These are phyloP conservation scores for Cryptotermes secundus DNA, from an alignment of 1,140 invertebrate species.

Conservation along the genomic window DNA sequence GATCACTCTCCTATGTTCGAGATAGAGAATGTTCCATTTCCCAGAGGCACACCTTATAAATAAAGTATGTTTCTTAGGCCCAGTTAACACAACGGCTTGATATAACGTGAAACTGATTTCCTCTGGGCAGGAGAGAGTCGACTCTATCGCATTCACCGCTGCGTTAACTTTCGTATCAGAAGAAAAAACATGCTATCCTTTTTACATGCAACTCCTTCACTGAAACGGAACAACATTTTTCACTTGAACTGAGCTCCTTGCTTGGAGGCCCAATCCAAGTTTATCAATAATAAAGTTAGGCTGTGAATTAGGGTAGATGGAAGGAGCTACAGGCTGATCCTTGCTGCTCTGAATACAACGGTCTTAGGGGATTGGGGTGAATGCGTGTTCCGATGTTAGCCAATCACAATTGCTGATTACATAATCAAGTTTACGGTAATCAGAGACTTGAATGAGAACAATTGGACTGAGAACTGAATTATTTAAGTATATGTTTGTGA, in stretches of 20 bases:
- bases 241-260: not conserved
- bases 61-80: not conserved
- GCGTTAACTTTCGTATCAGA: not conserved
- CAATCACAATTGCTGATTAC: not conserved
- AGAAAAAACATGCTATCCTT: not conserved
- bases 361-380: not conserved
- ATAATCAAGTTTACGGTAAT: conserved; percentile 12
- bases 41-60: not conserved
- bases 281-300: not conserved
- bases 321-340: not conserved
- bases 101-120: not conserved
- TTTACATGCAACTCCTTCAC: not conserved
- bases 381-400: not conserved
- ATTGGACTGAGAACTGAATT: conserved; percentile 9
- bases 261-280: not conserved
- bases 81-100: not conserved
- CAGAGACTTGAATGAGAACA: not conserved
- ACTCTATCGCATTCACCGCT: not conserved
- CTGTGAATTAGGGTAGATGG: not conserved
- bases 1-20: not conserved
- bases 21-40: not conserved
- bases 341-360: not conserved
- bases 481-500: conserved; percentile 1
- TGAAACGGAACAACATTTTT: not conserved
- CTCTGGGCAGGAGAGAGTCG: not conserved